phyloP scores from a whole-genome alignment of 2,113 vertebrate species.

The Platichthys stellatus region DNA sequence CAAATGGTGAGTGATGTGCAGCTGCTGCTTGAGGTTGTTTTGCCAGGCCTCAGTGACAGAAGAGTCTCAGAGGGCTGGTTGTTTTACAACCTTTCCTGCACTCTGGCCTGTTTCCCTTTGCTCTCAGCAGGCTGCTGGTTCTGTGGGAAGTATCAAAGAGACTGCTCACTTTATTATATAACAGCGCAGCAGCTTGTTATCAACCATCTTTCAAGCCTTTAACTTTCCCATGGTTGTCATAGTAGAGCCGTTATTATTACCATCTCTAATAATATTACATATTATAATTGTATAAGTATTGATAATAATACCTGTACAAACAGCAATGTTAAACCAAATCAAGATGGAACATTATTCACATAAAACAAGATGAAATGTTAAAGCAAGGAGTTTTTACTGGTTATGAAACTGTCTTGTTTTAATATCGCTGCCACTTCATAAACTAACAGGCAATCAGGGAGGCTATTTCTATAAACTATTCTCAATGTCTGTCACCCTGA shows the following conservation, averaged over 20 bases:
- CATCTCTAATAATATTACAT: neutral
- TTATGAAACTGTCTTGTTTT: too few relatives aligned
- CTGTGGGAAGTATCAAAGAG: slow-evolving; percentile 64
- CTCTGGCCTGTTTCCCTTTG: slow-evolving; percentile 63
- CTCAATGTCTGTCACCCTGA: too few relatives aligned
- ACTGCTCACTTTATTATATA: slow-evolving; percentile 58
- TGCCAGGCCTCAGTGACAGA: slow-evolving; percentile 19
- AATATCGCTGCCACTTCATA: too few relatives aligned
- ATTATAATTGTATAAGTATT: neutral
- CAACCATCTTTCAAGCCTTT: slow-evolving; percentile 16
- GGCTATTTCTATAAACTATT: too few relatives aligned
- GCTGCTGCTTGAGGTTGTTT: slow-evolving; percentile 46
- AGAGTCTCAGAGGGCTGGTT: slow-evolving; percentile 23
- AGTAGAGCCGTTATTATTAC: neutral
- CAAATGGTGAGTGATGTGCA: slow-evolving; percentile 12
- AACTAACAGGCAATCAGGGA: too few relatives aligned
- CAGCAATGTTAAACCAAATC: neutral
- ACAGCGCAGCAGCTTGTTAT: slow-evolving; percentile 51
- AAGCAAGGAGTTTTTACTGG: too few relatives aligned
- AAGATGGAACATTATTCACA: neutral
- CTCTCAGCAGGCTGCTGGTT: slow-evolving; percentile 66
- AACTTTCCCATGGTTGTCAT: slow-evolving; percentile 2
- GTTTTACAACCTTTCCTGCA: slow-evolving; percentile 64
- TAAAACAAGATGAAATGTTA: too few relatives aligned
- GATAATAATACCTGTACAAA: neutral